These are phyloP conservation scores for Camponotus pennsylvanicus DNA, from an alignment of 1,140 invertebrate species.

Conservation along the genomic window DNA sequence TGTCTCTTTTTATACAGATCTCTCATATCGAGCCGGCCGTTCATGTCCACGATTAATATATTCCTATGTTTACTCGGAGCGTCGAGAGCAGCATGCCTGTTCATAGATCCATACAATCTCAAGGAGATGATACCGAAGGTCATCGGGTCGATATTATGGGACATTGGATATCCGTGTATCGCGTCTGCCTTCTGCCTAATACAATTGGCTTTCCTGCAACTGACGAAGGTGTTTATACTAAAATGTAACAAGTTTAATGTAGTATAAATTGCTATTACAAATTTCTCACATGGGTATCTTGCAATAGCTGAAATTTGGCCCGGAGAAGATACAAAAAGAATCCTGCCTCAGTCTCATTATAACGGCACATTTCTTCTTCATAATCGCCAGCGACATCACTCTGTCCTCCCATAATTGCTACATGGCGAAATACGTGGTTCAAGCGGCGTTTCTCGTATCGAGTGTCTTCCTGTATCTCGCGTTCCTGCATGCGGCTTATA, in stretches of 20 bases:
- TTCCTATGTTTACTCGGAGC: slow-evolving; percentile 88
- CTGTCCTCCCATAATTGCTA: slow-evolving; percentile 86
- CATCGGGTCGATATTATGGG: slow-evolving; percentile 87
- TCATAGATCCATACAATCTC: slow-evolving; percentile 88
- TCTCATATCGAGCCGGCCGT: slow-evolving; percentile 87
- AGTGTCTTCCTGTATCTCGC: slow-evolving; percentile 87
- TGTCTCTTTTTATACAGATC: slow-evolving; percentile 83
- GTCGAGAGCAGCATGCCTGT: slow-evolving; percentile 86
- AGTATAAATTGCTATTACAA: background rate
- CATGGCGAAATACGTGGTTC: slow-evolving; percentile 86
- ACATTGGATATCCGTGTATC: slow-evolving; percentile 88
- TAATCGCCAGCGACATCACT: slow-evolving; percentile 87
- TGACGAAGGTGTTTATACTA: slow-evolving; percentile 86
- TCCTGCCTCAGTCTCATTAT: slow-evolving; percentile 87
- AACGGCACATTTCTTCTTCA: slow-evolving; percentile 87
- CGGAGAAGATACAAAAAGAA: slow-evolving; percentile 86
- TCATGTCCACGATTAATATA: slow-evolving; percentile 89
- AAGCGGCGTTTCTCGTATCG: slow-evolving; percentile 88
- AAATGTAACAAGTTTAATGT: background rate
- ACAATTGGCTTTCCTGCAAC: slow-evolving; percentile 88
- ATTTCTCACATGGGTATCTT: slow-evolving; percentile 50
- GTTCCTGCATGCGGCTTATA: slow-evolving; percentile 87
- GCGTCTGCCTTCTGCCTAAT: slow-evolving; percentile 88
- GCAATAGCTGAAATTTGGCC: slow-evolving; percentile 86
- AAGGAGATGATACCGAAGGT: slow-evolving; percentile 87